phyloP scores from a whole-genome alignment of 2,797 vertebrate genomes.

The Coendou prehensilis region DNA sequence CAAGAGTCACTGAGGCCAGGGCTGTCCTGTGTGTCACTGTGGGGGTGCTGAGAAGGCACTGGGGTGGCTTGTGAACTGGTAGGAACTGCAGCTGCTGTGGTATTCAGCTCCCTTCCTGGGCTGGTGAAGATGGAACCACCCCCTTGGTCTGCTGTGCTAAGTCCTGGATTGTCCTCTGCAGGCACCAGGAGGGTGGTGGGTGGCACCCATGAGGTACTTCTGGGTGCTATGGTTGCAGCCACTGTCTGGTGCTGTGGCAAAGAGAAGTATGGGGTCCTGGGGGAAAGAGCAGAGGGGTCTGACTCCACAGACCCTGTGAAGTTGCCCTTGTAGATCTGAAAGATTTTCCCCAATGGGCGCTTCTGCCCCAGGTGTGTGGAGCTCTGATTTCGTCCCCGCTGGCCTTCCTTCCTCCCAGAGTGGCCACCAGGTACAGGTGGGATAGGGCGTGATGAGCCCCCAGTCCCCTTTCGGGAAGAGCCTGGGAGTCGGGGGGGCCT shows the following conservation, averaged over 20 bases:
- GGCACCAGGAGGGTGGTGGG: constrained; percentile 72
- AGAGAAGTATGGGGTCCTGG: constrained; percentile 81
- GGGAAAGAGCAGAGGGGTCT: constrained; percentile 82
- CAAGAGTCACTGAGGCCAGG: constrained; percentile 88
- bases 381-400: constrained; percentile 86
- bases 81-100: constrained; percentile 83
- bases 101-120: constrained; percentile 75
- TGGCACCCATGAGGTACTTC: constrained; percentile 89
- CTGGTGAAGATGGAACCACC: constrained; percentile 47
- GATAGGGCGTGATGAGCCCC: background rate
- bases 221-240: constrained; percentile 81
- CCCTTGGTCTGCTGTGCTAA: constrained; percentile 78
- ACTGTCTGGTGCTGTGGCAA: constrained; percentile 76
- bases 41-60: constrained; percentile 90
- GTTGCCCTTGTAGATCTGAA: constrained; percentile 89
- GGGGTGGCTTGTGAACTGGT: constrained; percentile 84
- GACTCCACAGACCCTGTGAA: constrained; percentile 87
- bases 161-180: constrained; percentile 82
- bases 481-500: constrained; percentile 88
- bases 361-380: constrained; percentile 86
- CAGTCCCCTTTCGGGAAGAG: constrained; percentile 84
- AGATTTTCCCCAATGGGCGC: constrained; percentile 87
- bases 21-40: constrained; percentile 83
- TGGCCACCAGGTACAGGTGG: constrained; percentile 77
- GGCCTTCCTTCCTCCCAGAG: constrained; percentile 85